Evolutionary conservation across 2,888 invertebrate species (phyloP).

Genomic region (Mesorhabditis belari): DNA sequence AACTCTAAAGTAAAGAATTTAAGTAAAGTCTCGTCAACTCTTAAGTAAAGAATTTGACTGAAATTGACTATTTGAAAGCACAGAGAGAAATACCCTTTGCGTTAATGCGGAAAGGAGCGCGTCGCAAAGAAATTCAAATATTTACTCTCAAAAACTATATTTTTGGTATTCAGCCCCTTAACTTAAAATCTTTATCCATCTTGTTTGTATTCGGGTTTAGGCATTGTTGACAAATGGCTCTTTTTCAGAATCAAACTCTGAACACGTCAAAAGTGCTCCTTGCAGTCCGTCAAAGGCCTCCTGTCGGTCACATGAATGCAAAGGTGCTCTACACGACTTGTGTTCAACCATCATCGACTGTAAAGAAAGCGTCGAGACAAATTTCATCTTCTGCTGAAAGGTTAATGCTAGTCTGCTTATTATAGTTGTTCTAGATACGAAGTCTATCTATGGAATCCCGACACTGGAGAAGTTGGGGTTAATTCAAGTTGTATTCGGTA

Average conservation of each 20-base stretch:
- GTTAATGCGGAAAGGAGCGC: too few relatives aligned
- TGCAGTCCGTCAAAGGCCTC: constrained; percentile 57
- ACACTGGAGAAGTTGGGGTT: constrained; percentile 64
- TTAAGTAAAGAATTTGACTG: too few relatives aligned
- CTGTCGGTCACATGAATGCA: constrained; percentile 29
- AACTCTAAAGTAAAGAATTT: too few relatives aligned
- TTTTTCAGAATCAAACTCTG: constrained; percentile 5
- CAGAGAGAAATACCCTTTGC: too few relatives aligned
- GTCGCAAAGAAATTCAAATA: too few relatives aligned
- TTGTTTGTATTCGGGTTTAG: too few relatives aligned
- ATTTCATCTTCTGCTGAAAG: constrained; percentile 86
- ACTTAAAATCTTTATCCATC: too few relatives aligned
- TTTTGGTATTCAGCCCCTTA: too few relatives aligned
- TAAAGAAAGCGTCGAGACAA: constrained; percentile 70
- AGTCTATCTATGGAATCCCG: constrained; percentile 64
- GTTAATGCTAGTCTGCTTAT: too few relatives aligned
- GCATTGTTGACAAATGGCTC: not conserved
- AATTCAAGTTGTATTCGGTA: not conserved
- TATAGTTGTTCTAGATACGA: constrained; percentile 73
- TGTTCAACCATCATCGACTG: constrained; percentile 32
- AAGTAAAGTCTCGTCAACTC: too few relatives aligned
- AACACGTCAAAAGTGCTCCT: constrained; percentile 48
- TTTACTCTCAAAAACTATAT: too few relatives aligned
- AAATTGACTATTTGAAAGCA: too few relatives aligned
- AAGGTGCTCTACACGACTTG: constrained; percentile 17